These are phyloP conservation scores for Littorina saxatilis DNA, from an alignment of 1,140 invertebrate genomes.

Conservation along the genomic window DNA sequence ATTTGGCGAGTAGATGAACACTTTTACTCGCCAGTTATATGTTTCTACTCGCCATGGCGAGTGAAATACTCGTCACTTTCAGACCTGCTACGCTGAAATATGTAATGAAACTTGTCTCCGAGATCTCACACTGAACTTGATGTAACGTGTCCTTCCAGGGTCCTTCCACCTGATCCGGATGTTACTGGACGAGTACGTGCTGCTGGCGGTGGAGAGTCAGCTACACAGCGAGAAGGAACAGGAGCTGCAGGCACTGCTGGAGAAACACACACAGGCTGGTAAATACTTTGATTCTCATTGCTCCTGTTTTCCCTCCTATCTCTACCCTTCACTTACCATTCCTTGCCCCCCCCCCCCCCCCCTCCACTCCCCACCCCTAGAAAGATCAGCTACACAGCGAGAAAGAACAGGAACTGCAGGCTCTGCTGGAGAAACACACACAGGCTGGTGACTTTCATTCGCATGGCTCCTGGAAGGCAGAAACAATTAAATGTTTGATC, in stretches of 20 bases:
- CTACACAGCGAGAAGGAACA: slow-evolving; percentile 69
- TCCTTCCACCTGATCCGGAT: slow-evolving; percentile 73
- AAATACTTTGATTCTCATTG: background rate
- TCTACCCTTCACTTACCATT: background rate
- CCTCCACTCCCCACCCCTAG: no score
- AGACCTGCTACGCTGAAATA: no score
- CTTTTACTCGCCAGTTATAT: no score
- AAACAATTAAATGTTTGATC: no score
- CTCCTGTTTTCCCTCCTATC: background rate
- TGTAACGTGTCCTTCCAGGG: no score
- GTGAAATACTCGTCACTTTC: no score
- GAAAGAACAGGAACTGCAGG: slow-evolving; percentile 69
- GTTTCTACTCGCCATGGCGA: no score
- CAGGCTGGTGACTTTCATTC: slow-evolving; percentile 69
- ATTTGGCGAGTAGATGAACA: no score
- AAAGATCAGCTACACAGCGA: slow-evolving; percentile 70
- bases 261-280: slow-evolving; percentile 72
- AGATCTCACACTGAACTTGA: no score
- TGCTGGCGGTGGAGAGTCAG: slow-evolving; percentile 72
- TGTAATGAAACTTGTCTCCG: no score
- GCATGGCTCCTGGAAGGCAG: no score
- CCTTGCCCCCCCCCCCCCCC: no score
- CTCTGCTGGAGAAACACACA: slow-evolving; percentile 68
- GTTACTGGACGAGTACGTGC: slow-evolving; percentile 73
- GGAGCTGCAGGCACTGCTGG: slow-evolving; percentile 66